phyloP scores from a whole-genome alignment of 37 sponge, comb jelly and placozoan genomes.

The Hexactinellida sp. region DNA sequence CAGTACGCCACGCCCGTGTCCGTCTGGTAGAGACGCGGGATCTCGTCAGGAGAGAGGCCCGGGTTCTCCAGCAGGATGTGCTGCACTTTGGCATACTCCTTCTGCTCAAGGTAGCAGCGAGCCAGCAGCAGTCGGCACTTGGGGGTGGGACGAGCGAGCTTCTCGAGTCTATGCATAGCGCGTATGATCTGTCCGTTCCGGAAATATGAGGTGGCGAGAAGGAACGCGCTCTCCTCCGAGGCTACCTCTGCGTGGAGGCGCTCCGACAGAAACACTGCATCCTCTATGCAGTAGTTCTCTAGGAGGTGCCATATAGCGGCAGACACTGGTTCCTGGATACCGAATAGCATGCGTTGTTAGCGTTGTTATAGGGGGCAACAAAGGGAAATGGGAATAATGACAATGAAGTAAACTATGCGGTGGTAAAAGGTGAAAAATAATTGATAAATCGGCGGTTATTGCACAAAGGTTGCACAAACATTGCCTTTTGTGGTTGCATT shows the following conservation, averaged over 20 bases:
- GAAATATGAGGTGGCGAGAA: conserved; percentile 77
- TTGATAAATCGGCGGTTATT: no score
- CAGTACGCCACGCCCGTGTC: conserved; percentile 50
- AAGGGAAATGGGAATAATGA: no score
- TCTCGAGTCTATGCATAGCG: conserved; percentile 50
- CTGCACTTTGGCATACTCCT: conserved; percentile 37
- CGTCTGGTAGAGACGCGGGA: conserved; percentile 12
- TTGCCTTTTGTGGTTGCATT: no score
- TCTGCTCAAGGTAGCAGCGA: conserved; percentile 55
- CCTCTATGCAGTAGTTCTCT: conserved; percentile 52
- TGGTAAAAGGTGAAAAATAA: no score
- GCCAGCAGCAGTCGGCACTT: conserved; percentile 64
- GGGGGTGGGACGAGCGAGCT: neutral
- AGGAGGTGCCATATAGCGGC: conserved; percentile 71
- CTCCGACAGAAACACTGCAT: conserved; percentile 85
- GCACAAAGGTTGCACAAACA: no score
- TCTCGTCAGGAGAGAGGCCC: conserved; percentile 20
- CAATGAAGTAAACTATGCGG: no score
- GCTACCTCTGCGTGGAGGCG: conserved; percentile 70
- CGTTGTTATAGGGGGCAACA: no score
- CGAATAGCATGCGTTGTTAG: conserved; percentile 16
- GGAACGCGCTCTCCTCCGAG: conserved; percentile 36
- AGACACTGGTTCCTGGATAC: neutral
- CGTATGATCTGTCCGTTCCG: conserved; percentile 42
- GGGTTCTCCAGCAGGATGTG: conserved; percentile 13